Conservation (phyloP, 2,113 vertebrate genomes). For the Rutilus rutilus region DNA sequence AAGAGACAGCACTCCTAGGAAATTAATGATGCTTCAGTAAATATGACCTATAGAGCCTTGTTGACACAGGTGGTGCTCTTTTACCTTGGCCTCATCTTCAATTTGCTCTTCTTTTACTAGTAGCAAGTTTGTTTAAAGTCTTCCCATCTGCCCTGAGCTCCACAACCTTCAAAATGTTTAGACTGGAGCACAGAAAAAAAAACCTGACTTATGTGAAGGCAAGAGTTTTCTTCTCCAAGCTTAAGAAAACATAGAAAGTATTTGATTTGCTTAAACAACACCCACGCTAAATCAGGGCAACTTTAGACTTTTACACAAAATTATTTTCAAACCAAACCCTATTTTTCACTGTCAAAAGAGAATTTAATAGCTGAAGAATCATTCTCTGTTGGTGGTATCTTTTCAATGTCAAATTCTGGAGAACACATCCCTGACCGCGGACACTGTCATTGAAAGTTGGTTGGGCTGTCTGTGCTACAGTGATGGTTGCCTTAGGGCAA, state of each 20-base stretch:
- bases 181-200: background rate
- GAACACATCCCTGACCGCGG: conserved; percentile 14
- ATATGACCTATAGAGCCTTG: conserved; percentile 39
- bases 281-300: conserved; percentile 34
- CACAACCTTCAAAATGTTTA: conserved; percentile 46
- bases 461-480: background rate
- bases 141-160: conserved; percentile 20
- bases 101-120: conserved; percentile 45
- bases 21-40: conserved; percentile 47
- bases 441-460: conserved; percentile 13
- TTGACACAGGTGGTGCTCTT: conserved; percentile 59
- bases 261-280: conserved; percentile 53
- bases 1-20: conserved; percentile 31
- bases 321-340: conserved; percentile 48
- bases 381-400: background rate
- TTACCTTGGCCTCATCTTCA: conserved; percentile 36
- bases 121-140: conserved; percentile 41
- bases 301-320: background rate
- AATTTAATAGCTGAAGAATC: conserved; percentile 13
- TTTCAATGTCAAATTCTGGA: background rate
- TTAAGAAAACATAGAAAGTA: conserved; percentile 34
- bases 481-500: conserved; percentile 22
- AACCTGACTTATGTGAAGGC: conserved; percentile 34
- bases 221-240: conserved; percentile 2
- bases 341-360: background rate